phyloP scores from a whole-genome alignment of 2,113 vertebrate genomes.

The Syngnathoides biaculeatus region DNA sequence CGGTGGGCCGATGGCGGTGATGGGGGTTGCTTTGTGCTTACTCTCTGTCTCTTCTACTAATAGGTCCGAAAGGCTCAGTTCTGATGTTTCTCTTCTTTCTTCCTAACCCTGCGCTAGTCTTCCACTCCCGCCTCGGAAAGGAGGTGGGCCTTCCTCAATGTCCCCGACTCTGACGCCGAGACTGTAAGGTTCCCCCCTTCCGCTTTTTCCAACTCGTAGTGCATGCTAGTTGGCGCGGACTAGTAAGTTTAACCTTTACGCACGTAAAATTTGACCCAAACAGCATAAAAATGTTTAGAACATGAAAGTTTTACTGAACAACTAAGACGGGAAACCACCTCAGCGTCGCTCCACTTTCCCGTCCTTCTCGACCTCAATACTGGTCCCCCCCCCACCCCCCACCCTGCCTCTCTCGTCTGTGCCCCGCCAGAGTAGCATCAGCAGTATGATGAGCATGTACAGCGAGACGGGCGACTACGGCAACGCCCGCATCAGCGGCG shows the following conservation, averaged over 20 bases:
- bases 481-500: conserved; percentile 87
- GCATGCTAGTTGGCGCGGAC: not conserved
- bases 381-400: no score
- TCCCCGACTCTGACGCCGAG: conserved; percentile 93
- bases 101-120: conserved; percentile 69
- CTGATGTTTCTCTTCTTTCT: conserved; percentile 20
- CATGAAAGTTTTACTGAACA: not conserved
- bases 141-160: conserved; percentile 89
- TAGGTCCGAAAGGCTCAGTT: conserved; percentile 35
- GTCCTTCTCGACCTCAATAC: not conserved
- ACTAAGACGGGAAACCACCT: not conserved
- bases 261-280: not conserved
- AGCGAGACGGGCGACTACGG: conserved; percentile 97
- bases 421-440: conserved; percentile 85
- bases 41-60: conserved; percentile 33
- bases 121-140: conserved; percentile 83
- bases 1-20: not conserved
- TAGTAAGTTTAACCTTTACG: no score
- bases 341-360: not conserved
- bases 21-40: conserved; percentile 21
- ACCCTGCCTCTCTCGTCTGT: conserved; percentile 9
- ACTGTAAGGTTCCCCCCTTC: conserved; percentile 84
- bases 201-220: not conserved
- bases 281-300: not conserved
- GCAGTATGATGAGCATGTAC: conserved; percentile 93